A percentile compares a stretch with the other conserved stretches of the same genome.
Conservation (phyloP, 2,888 invertebrate genomes). For the Galerucella calmariensis region DNA sequence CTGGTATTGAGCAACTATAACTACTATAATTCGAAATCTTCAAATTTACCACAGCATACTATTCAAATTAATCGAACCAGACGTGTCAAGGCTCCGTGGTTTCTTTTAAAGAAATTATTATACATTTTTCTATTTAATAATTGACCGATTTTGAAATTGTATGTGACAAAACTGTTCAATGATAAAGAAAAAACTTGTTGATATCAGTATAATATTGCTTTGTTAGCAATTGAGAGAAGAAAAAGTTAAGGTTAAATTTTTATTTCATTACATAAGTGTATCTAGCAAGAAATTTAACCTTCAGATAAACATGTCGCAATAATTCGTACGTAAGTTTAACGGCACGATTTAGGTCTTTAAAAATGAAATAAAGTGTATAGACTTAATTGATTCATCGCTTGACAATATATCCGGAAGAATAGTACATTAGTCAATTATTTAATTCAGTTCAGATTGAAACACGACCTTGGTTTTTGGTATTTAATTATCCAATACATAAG, state of each 20-base stretch:
- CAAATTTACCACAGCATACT: background rate
- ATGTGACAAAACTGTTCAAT: background rate
- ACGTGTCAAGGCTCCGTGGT: background rate
- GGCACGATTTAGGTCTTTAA: background rate
- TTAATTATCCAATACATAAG: background rate
- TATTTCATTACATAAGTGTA: constrained; percentile 10
- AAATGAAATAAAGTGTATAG: background rate
- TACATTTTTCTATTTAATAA: background rate
- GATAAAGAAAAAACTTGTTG: background rate
- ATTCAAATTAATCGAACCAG: background rate
- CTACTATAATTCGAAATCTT: background rate
- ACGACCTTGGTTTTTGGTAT: background rate
- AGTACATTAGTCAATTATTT: background rate
- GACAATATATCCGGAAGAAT: background rate
- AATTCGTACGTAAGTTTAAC: background rate
- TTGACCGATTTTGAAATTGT: background rate
- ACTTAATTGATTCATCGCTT: background rate
- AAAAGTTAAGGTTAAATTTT: constrained; percentile 3
- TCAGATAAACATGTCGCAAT: background rate
- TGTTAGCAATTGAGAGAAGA: constrained; percentile 1
- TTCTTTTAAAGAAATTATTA: background rate
- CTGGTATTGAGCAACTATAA: too few relatives aligned
- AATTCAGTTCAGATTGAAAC: too few relatives aligned
- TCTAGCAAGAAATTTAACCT: background rate
- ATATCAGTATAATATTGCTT: background rate